Conservation (phyloP, 2,888 invertebrate species). For the Spilarctia lutea region DNA sequence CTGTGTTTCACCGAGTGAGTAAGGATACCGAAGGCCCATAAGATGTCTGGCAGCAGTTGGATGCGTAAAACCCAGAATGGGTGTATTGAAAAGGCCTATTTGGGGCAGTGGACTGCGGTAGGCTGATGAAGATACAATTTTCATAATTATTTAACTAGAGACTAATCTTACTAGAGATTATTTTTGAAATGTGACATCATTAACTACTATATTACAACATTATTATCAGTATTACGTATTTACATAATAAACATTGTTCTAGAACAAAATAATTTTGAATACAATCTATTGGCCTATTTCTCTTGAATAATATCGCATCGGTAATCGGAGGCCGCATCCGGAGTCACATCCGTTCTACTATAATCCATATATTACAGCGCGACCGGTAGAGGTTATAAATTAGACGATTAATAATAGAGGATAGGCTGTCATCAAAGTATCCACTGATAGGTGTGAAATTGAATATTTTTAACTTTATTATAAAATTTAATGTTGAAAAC, state of each 20-base stretch:
- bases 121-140: too few relatives aligned
- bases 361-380: constrained; percentile 38
- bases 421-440: constrained; percentile 27
- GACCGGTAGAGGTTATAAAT: constrained; percentile 46
- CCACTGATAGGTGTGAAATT: not conserved
- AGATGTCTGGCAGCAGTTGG: too few relatives aligned
- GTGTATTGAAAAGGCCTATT: too few relatives aligned
- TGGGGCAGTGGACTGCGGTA: too few relatives aligned
- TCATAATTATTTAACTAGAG: too few relatives aligned
- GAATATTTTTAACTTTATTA: not conserved
- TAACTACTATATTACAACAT: not conserved
- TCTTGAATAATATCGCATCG: constrained; percentile 34
- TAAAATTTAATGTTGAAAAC: too few relatives aligned
- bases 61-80: too few relatives aligned
- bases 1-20: too few relatives aligned
- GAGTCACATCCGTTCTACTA: constrained; percentile 32
- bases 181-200: not conserved
- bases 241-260: constrained; percentile 3
- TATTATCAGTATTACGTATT: not conserved
- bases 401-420: constrained; percentile 48
- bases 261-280: constrained; percentile 13
- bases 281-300: constrained; percentile 20
- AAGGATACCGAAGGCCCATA: too few relatives aligned
- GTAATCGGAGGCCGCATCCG: constrained; percentile 35
- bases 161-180: too few relatives aligned